Base-by-base conservation (phyloP, 1,140 invertebrate species). In the Lysiphlebus fabarum region DNA sequence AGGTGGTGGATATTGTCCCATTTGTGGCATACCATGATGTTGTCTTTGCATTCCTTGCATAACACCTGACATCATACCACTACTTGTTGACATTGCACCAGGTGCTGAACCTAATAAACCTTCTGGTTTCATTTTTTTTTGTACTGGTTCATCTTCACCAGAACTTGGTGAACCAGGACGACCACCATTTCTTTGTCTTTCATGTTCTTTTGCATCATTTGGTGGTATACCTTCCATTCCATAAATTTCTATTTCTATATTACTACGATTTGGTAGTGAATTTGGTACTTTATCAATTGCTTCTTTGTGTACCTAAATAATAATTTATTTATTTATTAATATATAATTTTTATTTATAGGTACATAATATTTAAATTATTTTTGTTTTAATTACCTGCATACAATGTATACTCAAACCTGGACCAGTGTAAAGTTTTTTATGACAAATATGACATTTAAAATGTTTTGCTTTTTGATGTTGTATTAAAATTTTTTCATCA, bases 371-470 rank as follows among this genome's bases (percentile, higher is more conserved):
- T 7, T 7, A 42, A 42, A 7, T 50, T 34, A 9, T 50, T 50
- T 34, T 36, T 1, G 38, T 36, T 48, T 48, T 33, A 47, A n/a
- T 79, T 85, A 93, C 91, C 87, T 99, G 98, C 95, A 99, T 98
- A 80, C 98, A 99, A 81, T 99, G 98, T 83, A 99, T 99, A 64
- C 96, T 96, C 51, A 99, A 82, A 38, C 95, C 95, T 61, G 96
- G 96, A 47, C 96, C 96, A 48, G 98, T 99, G 75, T 98, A 99
- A 59, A 99, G 81, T 81, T 99, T 99, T 80, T 99, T 99, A 81
- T 99, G 95, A 83, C 97, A 99, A 76, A 99, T 96, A 78, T 98
- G 96, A 85, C 98, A 99, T 84, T 99, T 99, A 72, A 99, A 99
- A 84, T 99, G 98, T 81, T 99, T 99, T 14, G 98, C 98, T 81